Base-by-base conservation (phyloP, 2,113 vertebrate species). In the Menidia beryllina region DNA sequence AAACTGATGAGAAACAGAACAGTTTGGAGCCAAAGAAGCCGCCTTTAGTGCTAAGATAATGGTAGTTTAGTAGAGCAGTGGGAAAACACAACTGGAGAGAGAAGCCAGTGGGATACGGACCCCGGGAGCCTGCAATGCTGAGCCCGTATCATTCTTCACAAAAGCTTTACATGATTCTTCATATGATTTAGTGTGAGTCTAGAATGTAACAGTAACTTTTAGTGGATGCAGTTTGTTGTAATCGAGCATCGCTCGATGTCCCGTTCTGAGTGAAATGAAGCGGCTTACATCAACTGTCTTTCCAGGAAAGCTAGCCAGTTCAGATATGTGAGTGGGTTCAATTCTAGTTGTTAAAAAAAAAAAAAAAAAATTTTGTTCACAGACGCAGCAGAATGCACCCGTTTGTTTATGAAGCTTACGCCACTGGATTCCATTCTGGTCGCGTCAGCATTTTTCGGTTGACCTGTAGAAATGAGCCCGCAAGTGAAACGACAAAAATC, bases 341-440 rank as follows among this genome's bases (percentile, higher is more conserved):
- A 24, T 30, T 21, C n/a, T 26, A n/a, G n/a, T n/a, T n/a, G n/a
- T n/a, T n/a, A n/a, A n/a, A n/a, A n/a, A n/a, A n/a, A n/a, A n/a
- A n/a, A n/a, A n/a, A n/a, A n/a, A n/a, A n/a, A n/a, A n/a, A n/a
- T n/a, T n/a, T n/a, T n/a, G 59, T 77, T 70, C 52, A 59, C 59
- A 56, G 59, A 53, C 74, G 57, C 74, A 52, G 52, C 52, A 53
- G 47, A 58, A 14, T 51, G 51, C 14, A 24, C 34, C 21, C 53
- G 62, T 14, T 39, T 53, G 36, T 43, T 50, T 24, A 21, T 39
- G 24, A 15, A 24, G 20, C 1, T 30, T 34, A 34, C 34, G 25
- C 20, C 21, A 45, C 38, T 64, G 45, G 3, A 36, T 66, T 56
- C n/a, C 25, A 50, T 58, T 70, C 39, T 57, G 49, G 47, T 58